Conservation (phyloP, 1,140 invertebrate genomes). For the Drosophila biarmipes region DNA sequence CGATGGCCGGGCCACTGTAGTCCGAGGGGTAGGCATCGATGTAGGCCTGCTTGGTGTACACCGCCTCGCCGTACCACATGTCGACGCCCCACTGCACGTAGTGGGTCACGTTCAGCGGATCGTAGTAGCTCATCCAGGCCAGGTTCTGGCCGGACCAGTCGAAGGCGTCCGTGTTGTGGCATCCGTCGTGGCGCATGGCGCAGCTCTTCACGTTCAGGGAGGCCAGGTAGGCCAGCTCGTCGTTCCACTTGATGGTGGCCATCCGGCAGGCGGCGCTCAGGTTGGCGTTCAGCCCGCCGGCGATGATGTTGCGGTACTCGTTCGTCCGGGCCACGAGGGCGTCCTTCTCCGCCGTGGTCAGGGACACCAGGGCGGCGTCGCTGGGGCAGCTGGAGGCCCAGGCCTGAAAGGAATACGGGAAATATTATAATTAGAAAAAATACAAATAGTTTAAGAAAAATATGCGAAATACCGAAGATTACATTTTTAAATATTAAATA, state of each 20-base stretch:
- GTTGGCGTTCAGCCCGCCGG: constrained; percentile 51
- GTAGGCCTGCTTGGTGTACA: constrained; percentile 41
- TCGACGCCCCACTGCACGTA: constrained; percentile 32
- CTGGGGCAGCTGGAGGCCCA: constrained; percentile 55
- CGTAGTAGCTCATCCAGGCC: constrained; percentile 61
- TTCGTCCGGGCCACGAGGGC: constrained; percentile 54
- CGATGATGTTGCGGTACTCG: constrained; percentile 61
- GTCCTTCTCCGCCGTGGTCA: constrained; percentile 37
- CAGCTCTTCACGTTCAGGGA: constrained; percentile 69
- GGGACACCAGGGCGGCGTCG: constrained; percentile 39
- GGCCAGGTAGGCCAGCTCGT: constrained; percentile 70
- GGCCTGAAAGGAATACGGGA: constrained; percentile 8
- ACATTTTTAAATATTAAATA: too few species aligned
- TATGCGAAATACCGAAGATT: too few species aligned
- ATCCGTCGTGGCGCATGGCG: constrained; percentile 65
- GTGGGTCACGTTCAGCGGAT: constrained; percentile 32
- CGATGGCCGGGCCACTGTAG: constrained; percentile 62
- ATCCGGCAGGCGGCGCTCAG: constrained; percentile 67
- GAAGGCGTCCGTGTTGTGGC: constrained; percentile 70
- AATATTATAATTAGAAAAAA: too few species aligned
- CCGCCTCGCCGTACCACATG: constrained; percentile 66
- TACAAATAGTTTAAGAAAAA: too few species aligned
- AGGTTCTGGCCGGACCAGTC: constrained; percentile 76
- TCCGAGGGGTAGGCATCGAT: constrained; percentile 59
- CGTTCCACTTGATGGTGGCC: constrained; percentile 77